Evolutionary conservation across 2,888 invertebrate species (phyloP).

Genomic region (Harpalus rufipes): DNA sequence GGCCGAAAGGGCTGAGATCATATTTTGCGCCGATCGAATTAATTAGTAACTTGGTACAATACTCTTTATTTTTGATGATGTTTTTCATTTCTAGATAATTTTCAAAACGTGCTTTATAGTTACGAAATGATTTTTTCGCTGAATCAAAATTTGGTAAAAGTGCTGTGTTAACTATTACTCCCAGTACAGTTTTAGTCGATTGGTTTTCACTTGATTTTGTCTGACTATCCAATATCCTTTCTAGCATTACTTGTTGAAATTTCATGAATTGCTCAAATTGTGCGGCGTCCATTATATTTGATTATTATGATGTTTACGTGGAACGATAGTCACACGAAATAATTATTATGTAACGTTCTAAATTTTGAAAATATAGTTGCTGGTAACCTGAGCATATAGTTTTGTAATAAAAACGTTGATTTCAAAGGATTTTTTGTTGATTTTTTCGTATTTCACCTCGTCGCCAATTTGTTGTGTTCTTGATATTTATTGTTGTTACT

Average conservation of each 20-base stretch:
- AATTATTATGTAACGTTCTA: background rate
- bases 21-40: conserved; percentile 19
- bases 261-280: conserved; percentile 17
- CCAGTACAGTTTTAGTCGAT: background rate
- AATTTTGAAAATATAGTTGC: background rate
- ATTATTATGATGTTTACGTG: background rate
- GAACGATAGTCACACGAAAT: too few relatives aligned
- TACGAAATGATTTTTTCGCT: conserved; percentile 55
- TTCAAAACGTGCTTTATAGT: conserved; percentile 54
- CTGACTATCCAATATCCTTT: background rate
- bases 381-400: too few relatives aligned
- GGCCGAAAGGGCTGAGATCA: conserved; percentile 55
- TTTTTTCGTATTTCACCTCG: conserved; percentile 2
- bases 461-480: conserved; percentile 26
- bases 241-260: background rate
- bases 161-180: conserved; percentile 25
- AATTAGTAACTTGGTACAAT: conserved; percentile 60
- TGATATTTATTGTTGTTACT: too few relatives aligned
- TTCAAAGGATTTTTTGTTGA: background rate
- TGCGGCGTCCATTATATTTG: conserved; percentile 16
- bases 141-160: conserved; percentile 55
- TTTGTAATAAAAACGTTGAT: background rate
- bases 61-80: conserved; percentile 26
- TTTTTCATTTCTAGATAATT: conserved; percentile 12
- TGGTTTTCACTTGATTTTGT: background rate